These are phyloP conservation scores for Benthosema pterotum DNA, from an alignment of 2,797 vertebrate genomes.

Conservation along the genomic window DNA sequence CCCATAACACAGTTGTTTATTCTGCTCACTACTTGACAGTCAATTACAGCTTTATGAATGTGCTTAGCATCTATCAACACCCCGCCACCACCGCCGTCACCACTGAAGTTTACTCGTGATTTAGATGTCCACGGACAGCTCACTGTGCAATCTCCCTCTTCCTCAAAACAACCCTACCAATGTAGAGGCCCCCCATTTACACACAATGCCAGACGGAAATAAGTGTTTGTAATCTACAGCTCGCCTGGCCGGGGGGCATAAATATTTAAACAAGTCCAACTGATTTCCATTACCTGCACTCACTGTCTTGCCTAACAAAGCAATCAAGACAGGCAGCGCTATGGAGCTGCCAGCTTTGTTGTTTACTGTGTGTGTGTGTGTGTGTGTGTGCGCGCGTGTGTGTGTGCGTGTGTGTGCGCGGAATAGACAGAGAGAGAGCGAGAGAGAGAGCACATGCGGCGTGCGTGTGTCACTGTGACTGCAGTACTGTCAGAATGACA, in stretches of 20 bases:
- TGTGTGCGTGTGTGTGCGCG: constrained; percentile 25
- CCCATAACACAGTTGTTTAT: constrained; percentile 42
- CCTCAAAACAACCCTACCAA: constrained; percentile 37
- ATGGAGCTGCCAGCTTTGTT: constrained; percentile 14
- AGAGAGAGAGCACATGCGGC: neutral
- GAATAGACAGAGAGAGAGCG: too few relatives aligned
- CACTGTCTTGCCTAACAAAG: constrained; percentile 33
- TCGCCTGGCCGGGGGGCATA: constrained; percentile 31
- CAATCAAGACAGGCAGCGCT: constrained; percentile 33
- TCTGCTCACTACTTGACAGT: constrained; percentile 48
- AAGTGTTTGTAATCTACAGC: constrained; percentile 43
- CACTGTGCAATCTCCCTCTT: constrained; percentile 25
- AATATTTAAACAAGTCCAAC: constrained; percentile 50
- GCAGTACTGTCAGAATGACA: constrained; percentile 36
- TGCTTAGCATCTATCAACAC: constrained; percentile 43
- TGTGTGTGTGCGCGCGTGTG: constrained; percentile 14
- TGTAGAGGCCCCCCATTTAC: constrained; percentile 46
- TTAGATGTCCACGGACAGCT: constrained; percentile 36
- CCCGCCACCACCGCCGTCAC: constrained; percentile 16
- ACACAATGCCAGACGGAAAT: constrained; percentile 41
- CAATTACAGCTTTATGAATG: constrained; percentile 61
- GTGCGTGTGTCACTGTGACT: constrained; percentile 17
- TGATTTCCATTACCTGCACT: constrained; percentile 37
- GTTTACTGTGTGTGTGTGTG: constrained; percentile 20
- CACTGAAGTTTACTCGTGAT: constrained; percentile 53